A percentile compares a stretch with the other conserved stretches of the same genome.
Conservation (phyloP, 2,113 vertebrate species). For the Solenodon paradoxus region DNA sequence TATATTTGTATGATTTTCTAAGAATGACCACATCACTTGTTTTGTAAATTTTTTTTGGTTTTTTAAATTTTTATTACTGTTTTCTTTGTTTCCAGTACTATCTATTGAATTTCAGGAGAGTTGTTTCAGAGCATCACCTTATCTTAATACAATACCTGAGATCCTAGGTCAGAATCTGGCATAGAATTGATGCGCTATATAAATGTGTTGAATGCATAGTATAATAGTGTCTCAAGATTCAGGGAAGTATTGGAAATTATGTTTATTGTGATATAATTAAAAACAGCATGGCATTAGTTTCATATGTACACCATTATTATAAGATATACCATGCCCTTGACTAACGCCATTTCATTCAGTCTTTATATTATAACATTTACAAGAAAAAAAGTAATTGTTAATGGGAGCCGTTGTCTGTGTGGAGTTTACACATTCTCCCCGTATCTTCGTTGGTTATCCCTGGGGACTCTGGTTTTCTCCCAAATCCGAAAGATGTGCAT, state of each 20-base stretch:
- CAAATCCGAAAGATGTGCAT: neutral
- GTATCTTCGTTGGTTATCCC: neutral
- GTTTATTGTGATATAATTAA: too few species aligned
- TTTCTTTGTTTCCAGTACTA: too few species aligned
- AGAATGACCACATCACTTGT: neutral
- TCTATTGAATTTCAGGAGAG: too few species aligned
- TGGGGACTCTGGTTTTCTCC: neutral
- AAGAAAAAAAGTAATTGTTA: neutral
- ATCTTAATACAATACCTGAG: neutral
- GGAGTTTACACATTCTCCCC: neutral
- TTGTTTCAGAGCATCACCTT: too few species aligned
- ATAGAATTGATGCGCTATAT: neutral
- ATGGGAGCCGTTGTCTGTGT: neutral
- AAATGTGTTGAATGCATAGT: neutral
- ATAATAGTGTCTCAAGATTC: constrained; percentile 3
- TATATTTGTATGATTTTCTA: constrained; percentile 44
- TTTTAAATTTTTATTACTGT: constrained; percentile 11
- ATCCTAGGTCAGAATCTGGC: neutral
- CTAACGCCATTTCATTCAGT: neutral
- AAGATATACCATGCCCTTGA: too few species aligned
- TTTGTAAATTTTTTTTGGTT: constrained; percentile 31
- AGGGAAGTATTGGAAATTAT: neutral
- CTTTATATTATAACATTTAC: neutral
- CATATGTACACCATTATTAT: too few species aligned
- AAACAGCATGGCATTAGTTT: too few species aligned